A percentile compares a stretch with the other conserved stretches of the same genome.
These are phyloP conservation scores for Melanotus villosus DNA, from an alignment of 2,888 invertebrate genomes.

Conservation along the genomic window DNA sequence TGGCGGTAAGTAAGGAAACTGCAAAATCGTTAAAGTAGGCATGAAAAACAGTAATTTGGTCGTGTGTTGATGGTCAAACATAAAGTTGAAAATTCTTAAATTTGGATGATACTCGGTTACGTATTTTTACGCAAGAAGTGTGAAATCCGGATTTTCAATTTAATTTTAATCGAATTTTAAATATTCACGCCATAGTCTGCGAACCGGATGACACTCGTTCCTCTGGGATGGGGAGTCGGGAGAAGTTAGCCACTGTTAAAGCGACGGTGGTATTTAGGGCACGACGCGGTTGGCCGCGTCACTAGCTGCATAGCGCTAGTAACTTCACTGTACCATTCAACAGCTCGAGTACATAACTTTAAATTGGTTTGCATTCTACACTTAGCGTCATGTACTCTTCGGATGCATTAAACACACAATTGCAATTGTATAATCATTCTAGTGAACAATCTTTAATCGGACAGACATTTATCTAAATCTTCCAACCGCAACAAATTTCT, in stretches of 20 bases:
- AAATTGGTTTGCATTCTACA: constrained; percentile 32
- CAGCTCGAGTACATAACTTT: constrained; percentile 36
- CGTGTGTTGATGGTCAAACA: too few species aligned
- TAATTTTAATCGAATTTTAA: constrained; percentile 40
- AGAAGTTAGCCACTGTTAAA: constrained; percentile 34
- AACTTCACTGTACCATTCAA: constrained; percentile 33
- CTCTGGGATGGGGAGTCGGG: constrained; percentile 23
- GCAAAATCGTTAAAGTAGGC: too few species aligned
- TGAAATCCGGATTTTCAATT: constrained; percentile 27
- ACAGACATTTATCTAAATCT: too few species aligned
- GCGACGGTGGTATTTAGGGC: constrained; percentile 30
- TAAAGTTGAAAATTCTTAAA: too few species aligned
- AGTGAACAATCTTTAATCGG: neutral
- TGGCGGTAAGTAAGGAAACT: too few species aligned
- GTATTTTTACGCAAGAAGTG: constrained; percentile 22
- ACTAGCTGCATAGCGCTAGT: constrained; percentile 29
- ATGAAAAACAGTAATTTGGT: too few species aligned
- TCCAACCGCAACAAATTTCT: neutral
- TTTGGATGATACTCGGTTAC: neutral
- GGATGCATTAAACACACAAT: constrained; percentile 17
- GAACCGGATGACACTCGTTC: constrained; percentile 37
- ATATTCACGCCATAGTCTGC: constrained; percentile 35
- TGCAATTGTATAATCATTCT: constrained; percentile 11
- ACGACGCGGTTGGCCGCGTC: constrained; percentile 26
- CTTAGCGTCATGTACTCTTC: neutral